Base-by-base conservation (phyloP, 2,888 invertebrate genomes). In the Sarcophaga rosellei region DNA sequence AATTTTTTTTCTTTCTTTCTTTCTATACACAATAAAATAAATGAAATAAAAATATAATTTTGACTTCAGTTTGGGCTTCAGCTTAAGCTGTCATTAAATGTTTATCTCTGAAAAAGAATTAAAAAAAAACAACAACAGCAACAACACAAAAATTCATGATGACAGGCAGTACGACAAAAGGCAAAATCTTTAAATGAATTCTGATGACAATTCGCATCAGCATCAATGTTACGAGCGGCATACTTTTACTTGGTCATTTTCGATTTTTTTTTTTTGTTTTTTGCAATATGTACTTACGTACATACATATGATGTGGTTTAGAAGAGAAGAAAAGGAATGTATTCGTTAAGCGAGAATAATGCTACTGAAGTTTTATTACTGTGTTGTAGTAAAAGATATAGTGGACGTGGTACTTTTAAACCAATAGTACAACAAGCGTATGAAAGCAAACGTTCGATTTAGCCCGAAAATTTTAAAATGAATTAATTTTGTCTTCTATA, bases 151-250 rank as follows among this genome's bases (percentile, higher is more conserved):
- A 35, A 8, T 35, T 35, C 35, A 86, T 83, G 77, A 82, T 70
- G 53, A 81, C 80, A 73, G 68, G 68, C 65, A 82, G 61, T 53
- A 68, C 78, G 75, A 75, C 79, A 84, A 80, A 70, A 69, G 63
- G 62, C 78, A 74, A 69, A 75, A 85, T 81, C 69, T 81, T 84
- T 86, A 86, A 86, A 81, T 84, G 86, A 86, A 86, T 86, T 86
- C 86, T 86, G 86, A 86, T 86, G 86, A 86, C 84, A 86, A 81
- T 84, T 86, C 78, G 84, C 81, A 86, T 86, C 84, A 86, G 81
- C 81, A 78, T 86, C 86, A 86, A 77, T 61, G 74, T 78, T 77
- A 68, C 53, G 65, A 78, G 70, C 78, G 74, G 79, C 75, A 80
- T 76, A 66, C 61, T 78, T 65, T 61, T 61, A 11, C 10, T 78